Evolutionary conservation across 2,888 invertebrate genomes (phyloP).

Genomic region (Corbicula japonica): DNA sequence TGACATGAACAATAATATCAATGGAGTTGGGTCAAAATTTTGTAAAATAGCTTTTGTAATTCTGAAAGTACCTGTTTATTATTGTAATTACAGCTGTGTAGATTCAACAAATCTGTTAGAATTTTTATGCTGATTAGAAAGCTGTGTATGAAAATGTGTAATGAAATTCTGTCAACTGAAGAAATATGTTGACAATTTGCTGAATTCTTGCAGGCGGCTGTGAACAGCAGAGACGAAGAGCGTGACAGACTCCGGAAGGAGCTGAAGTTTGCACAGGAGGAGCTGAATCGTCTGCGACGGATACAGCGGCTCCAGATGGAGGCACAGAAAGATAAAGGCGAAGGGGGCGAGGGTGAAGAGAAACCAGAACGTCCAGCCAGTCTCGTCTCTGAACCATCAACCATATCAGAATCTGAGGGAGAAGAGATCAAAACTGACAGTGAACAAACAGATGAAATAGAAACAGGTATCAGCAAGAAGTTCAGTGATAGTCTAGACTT

Average conservation of each 20-base stretch:
- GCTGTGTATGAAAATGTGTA: no score
- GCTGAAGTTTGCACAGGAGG: constrained; percentile 91
- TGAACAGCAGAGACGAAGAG: constrained; percentile 92
- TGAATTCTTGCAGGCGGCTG: constrained; percentile 90
- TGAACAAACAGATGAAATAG: constrained; percentile 57
- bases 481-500: no score
- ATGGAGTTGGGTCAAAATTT: no score
- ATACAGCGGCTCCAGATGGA: constrained; percentile 70
- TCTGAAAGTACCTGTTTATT: no score
- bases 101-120: no score
- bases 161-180: no score
- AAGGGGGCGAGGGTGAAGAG: constrained; percentile 16
- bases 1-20: no score
- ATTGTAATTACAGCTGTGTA: no score
- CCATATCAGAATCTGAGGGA: constrained; percentile 66
- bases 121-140: no score
- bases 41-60: no score
- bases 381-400: constrained; percentile 71
- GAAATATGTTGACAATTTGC: no score
- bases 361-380: constrained; percentile 69
- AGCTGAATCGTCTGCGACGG: constrained; percentile 83
- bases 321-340: constrained; percentile 42
- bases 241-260: constrained; percentile 91
- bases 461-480: constrained; percentile 49
- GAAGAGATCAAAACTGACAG: constrained; percentile 61